Conservation (phyloP, 2,888 invertebrate species). For the Lottia scabra region DNA sequence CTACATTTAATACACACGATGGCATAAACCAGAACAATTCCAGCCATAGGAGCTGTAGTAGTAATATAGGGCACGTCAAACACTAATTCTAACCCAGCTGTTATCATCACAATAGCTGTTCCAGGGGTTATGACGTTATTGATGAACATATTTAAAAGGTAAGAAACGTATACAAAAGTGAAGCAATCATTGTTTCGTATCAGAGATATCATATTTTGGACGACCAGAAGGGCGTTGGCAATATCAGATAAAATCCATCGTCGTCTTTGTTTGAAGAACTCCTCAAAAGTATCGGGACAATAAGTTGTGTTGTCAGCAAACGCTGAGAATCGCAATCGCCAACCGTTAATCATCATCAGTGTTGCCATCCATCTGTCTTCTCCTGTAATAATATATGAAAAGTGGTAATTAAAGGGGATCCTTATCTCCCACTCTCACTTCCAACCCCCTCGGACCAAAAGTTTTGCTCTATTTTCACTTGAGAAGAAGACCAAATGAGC, state of each 20-base stretch:
- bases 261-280: constrained; percentile 48
- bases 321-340: constrained; percentile 48
- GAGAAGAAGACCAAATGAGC: too few relatives aligned
- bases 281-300: constrained; percentile 47
- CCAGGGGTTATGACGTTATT: constrained; percentile 49
- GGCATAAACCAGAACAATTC: constrained; percentile 34
- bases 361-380: constrained; percentile 57
- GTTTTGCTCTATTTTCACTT: too few relatives aligned
- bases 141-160: constrained; percentile 46
- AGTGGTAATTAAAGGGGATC: too few relatives aligned
- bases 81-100: constrained; percentile 46
- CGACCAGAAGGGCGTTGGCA: constrained; percentile 45
- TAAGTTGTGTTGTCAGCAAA: constrained; percentile 50
- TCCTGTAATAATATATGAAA: constrained; percentile 30
- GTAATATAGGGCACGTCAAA: constrained; percentile 39
- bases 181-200: constrained; percentile 47
- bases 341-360: constrained; percentile 52
- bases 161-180: constrained; percentile 42
- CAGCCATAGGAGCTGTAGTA: constrained; percentile 37
- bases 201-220: constrained; percentile 39
- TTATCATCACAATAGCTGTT: constrained; percentile 47
- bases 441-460: too few relatives aligned
- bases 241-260: constrained; percentile 51
- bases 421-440: too few relatives aligned
- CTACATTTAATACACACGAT: constrained; percentile 34